Conservation (phyloP, 2,797 vertebrate genomes). For the Schizopygopsis malacanthus region DNA sequence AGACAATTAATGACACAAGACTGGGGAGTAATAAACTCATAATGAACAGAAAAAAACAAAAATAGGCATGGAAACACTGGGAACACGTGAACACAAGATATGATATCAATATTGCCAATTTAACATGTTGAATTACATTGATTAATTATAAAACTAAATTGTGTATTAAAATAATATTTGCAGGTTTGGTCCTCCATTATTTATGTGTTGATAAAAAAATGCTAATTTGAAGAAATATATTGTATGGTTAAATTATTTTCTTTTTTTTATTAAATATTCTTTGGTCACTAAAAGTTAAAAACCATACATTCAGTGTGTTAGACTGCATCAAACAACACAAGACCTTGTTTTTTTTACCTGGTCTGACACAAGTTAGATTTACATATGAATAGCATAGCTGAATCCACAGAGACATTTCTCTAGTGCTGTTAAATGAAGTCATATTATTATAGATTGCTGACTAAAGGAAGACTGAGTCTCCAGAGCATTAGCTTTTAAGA, state of each 20-base stretch:
- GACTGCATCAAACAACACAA: background rate
- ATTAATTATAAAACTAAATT: background rate
- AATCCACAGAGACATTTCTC: conserved; percentile 12
- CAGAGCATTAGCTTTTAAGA: conserved; percentile 21
- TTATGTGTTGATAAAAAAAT: no score
- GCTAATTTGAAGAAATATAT: background rate
- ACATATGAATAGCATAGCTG: background rate
- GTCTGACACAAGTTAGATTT: background rate
- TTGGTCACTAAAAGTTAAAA: background rate
- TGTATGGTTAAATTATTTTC: background rate
- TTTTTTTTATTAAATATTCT: no score
- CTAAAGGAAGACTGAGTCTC: conserved; percentile 32
- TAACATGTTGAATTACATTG: background rate
- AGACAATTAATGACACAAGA: no score
- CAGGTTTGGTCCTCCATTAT: no score
- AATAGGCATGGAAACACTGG: no score
- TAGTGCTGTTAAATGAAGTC: conserved; percentile 32
- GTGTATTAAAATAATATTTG: no score
- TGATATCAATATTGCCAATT: background rate
- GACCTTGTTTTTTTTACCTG: background rate
- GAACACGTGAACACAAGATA: background rate
- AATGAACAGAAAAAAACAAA: no score
- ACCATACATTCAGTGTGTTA: background rate
- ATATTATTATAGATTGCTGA: conserved; percentile 29
- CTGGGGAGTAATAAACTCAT: no score